Evolutionary conservation across 2,113 vertebrate species (phyloP), one percentile per base, ranked within the genome.

Genomic region (Cygnus atratus): DNA sequence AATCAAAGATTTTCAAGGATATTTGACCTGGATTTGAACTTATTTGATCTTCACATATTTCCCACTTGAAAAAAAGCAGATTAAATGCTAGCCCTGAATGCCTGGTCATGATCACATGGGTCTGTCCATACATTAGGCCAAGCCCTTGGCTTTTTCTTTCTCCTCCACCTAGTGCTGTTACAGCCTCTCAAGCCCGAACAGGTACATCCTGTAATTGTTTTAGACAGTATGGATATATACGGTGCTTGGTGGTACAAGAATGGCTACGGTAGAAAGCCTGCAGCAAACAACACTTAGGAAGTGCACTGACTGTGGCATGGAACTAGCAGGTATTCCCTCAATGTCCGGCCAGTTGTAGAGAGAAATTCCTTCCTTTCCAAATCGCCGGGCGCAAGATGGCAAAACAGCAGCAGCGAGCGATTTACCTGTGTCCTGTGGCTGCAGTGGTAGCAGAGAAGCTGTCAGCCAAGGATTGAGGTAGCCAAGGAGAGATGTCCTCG

Each of bases 1-100:
- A 98, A 98, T 98, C 98, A 98, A 97, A 97, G 96, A 95, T 97
- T 97, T 93, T 92, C 96, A 94, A 96, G 97, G 95, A 97, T 97
- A 96, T 97, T 96, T 98, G 98, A 98, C 98, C 98, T 96, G 84
- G 86, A 96, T 97, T 98, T 98, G 98, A 98, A 98, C 98, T 97
- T 98, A 97, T 82, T 95, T 96, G 96, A 97, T 98, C 97, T 96
- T 97, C 95, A 39, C 94, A 84, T 94, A 90, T 97, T 97, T 97
- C 94, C 93, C 95, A 95, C 95, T 97, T 97, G 96, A 96, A 93
- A 92, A 94, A 80, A 97, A 96, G 96, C 97, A 97, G 96, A 97
- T 97, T 97, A 92, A 95, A 96, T 95, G 95, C 44, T 92, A 95
- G 94, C 90, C 92, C 96, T 72, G 91, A 93, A 28, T 97, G 97